phyloP scores from a whole-genome alignment of 2,113 vertebrate genomes.

The Marcusenius ussheri region DNA sequence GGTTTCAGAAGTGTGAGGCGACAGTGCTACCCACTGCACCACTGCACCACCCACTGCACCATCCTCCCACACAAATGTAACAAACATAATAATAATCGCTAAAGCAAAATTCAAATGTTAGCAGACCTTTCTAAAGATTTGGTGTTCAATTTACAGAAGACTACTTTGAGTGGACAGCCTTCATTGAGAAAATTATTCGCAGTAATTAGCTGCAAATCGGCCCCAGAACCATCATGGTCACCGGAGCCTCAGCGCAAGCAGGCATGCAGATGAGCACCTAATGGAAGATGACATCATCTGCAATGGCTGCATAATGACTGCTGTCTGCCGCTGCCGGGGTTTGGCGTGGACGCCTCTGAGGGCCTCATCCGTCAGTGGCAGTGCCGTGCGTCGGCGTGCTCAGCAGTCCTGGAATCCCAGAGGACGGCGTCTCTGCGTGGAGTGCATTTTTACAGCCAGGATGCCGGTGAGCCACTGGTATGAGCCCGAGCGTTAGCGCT shows the following conservation, averaged over 20 bases:
- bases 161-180: background rate
- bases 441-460: background rate
- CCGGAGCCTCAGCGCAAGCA: background rate
- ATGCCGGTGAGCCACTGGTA: background rate
- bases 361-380: background rate
- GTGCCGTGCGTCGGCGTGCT: background rate
- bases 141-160: background rate
- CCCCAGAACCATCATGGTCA: background rate
- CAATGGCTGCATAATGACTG: background rate
- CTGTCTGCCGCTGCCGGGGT: background rate
- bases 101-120: background rate
- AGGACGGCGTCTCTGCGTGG: background rate
- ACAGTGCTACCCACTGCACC: no score
- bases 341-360: background rate
- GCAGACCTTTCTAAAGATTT: background rate
- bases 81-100: background rate
- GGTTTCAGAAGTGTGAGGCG: no score
- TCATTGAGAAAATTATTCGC: background rate
- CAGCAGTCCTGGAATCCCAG: background rate
- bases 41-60: no score
- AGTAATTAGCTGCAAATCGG: background rate
- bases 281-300: background rate
- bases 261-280: background rate
- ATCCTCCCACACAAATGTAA: background rate
- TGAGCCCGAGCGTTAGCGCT: background rate